Percentiles rank a stretch among this genome's conserved stretches.
These are phyloP conservation scores for Eremobia ochroleuca DNA, from an alignment of 2,888 invertebrate genomes.

Conservation along the genomic window DNA sequence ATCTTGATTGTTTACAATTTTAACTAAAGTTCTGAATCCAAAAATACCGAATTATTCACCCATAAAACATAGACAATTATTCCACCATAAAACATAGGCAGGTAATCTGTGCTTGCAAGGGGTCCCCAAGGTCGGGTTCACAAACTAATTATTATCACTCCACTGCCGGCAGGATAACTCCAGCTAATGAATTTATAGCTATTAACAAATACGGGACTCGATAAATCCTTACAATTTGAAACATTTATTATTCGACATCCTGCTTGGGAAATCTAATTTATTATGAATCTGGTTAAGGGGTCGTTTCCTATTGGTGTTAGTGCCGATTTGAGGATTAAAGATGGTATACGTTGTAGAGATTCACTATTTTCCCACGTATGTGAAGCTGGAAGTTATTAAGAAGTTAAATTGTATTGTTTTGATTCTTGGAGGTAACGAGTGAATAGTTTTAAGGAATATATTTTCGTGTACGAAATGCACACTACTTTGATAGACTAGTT, in stretches of 20 bases:
- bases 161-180: slow-evolving; percentile 59
- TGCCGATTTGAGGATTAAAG: slow-evolving; percentile 14
- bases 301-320: slow-evolving; percentile 9
- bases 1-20: not conserved
- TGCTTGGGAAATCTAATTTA: slow-evolving; percentile 64
- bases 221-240: slow-evolving; percentile 67
- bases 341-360: not conserved
- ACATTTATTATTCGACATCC: slow-evolving; percentile 70
- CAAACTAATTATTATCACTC: slow-evolving; percentile 74
- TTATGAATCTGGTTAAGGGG: slow-evolving; percentile 46
- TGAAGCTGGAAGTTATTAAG: not conserved
- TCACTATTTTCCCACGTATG: not conserved
- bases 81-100: slow-evolving; percentile 32
- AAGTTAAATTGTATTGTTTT: not conserved
- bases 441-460: not conserved
- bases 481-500: not conserved
- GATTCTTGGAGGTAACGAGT: not conserved
- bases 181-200: slow-evolving; percentile 71
- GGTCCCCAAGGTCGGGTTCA: slow-evolving; percentile 60
- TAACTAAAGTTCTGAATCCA: not conserved
- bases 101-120: slow-evolving; percentile 36
- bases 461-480: not conserved
- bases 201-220: slow-evolving; percentile 66
- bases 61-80: slow-evolving; percentile 31
- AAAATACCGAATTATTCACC: not conserved